These are phyloP conservation scores for Hemibagrus wyckioides DNA, from an alignment of 2,113 vertebrate genomes.

Conservation along the genomic window DNA sequence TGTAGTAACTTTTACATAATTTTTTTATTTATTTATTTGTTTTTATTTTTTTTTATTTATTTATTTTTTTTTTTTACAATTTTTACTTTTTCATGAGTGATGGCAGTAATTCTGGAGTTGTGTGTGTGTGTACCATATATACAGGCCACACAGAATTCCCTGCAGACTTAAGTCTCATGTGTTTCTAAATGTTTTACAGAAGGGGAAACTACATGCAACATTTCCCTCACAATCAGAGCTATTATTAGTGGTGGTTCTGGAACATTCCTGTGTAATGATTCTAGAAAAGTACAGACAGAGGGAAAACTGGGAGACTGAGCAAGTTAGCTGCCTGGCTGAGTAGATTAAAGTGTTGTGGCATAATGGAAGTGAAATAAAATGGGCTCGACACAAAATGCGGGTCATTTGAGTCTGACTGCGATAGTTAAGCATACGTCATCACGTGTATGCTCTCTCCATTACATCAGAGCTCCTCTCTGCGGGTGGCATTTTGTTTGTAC, in stretches of 20 bases:
- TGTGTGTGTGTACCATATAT: neutral
- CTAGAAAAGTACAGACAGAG: constrained; percentile 52
- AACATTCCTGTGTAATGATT: constrained; percentile 66
- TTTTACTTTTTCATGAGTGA: neutral
- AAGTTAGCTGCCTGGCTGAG: constrained; percentile 26
- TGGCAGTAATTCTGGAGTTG: neutral
- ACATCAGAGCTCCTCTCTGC: neutral
- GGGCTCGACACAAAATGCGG: constrained; percentile 32
- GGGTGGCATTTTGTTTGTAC: constrained; percentile 15
- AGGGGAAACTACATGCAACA: constrained; percentile 56
- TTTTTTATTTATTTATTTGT: no score
- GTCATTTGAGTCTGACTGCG: constrained; percentile 43
- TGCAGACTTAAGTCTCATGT: constrained; percentile 7
- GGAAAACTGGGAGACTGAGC: constrained; percentile 28
- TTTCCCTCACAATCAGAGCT: constrained; percentile 60
- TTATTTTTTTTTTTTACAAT: no score
- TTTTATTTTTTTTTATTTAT: neutral
- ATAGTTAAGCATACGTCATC: constrained; percentile 37
- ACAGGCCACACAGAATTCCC: constrained; percentile 3
- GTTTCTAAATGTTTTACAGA: constrained; percentile 36
- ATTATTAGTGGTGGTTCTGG: constrained; percentile 66
- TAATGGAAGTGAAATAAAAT: constrained; percentile 40
- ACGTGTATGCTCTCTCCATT: neutral
- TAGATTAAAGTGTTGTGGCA: constrained; percentile 50
- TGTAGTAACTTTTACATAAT: neutral